phyloP scores from a whole-genome alignment of 2,888 invertebrate species.

The Drosophila colorata region DNA sequence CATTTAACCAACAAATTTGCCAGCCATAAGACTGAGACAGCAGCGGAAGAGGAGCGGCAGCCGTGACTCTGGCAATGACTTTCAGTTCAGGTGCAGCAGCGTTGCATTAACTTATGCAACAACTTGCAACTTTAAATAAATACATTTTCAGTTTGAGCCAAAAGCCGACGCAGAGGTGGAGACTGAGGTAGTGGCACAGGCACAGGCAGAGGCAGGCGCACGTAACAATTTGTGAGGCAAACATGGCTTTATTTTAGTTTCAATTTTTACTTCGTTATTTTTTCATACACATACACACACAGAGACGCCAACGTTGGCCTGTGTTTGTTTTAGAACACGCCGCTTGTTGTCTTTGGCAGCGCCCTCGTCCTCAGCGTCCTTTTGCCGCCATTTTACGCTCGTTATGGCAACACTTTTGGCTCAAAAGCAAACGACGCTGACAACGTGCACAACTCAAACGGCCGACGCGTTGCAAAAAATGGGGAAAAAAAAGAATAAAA shows the following conservation, averaged over 20 bases:
- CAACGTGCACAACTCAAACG: conserved; percentile 67
- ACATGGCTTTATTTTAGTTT: conserved; percentile 82
- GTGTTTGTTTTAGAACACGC: conserved; percentile 75
- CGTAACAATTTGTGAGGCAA: conserved; percentile 78
- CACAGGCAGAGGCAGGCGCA: conserved; percentile 36
- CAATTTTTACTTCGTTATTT: conserved; percentile 81
- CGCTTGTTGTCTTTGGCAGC: conserved; percentile 68
- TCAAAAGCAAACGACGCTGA: conserved; percentile 73
- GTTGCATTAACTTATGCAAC: conserved; percentile 68
- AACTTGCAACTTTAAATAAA: conserved; percentile 78
- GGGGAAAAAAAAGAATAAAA: conserved; percentile 35
- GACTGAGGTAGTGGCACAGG: background rate
- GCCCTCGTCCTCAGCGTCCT: conserved; percentile 47
- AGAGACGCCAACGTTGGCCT: conserved; percentile 22
- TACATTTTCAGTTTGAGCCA: conserved; percentile 58
- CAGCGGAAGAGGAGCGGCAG: conserved; percentile 1
- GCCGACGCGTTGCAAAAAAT: conserved; percentile 49
- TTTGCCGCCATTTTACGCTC: conserved; percentile 80
- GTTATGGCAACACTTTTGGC: conserved; percentile 81
- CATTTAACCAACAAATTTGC: conserved; percentile 50
- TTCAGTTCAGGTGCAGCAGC: conserved; percentile 34
- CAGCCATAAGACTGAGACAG: conserved; percentile 21
- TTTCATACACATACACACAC: conserved; percentile 30
- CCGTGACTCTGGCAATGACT: conserved; percentile 49
- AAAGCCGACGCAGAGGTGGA: conserved; percentile 11